Evolutionary conservation across 2,888 invertebrate genomes (phyloP).

Genomic region (Melinopterus prodromus): DNA sequence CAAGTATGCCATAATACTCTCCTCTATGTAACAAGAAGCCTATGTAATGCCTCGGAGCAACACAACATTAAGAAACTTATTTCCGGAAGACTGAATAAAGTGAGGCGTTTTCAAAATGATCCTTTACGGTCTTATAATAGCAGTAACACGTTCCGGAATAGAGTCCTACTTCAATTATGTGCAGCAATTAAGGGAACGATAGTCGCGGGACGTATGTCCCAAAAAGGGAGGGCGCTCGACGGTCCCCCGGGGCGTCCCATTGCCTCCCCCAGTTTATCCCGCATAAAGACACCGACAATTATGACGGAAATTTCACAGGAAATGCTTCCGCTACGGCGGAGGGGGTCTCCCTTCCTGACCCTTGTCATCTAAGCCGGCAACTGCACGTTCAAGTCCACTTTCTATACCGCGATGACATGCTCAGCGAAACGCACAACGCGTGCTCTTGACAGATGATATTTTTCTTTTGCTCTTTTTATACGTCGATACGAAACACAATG

Average conservation of each 20-base stretch:
- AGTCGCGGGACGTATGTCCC: not conserved
- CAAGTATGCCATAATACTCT: too few relatives aligned
- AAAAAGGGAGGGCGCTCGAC: not conserved
- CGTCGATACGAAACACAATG: not conserved
- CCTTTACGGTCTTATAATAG: not conserved
- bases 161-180: slow-evolving; percentile 4
- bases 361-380: not conserved
- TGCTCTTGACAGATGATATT: not conserved
- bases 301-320: slow-evolving; percentile 4
- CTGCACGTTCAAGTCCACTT: not conserved
- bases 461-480: not conserved
- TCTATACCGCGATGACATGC: slow-evolving; percentile 4
- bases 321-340: slow-evolving; percentile 4
- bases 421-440: not conserved
- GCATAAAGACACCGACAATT: slow-evolving; percentile 4
- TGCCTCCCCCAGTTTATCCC: not conserved
- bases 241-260: not conserved
- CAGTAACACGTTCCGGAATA: not conserved
- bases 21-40: too few relatives aligned
- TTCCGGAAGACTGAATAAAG: not conserved
- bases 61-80: not conserved
- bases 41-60: not conserved
- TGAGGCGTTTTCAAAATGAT: not conserved
- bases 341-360: not conserved
- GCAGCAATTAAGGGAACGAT: slow-evolving; percentile 4